Evolutionary conservation across 2,888 invertebrate genomes (phyloP).

Genomic region (Aleiodes alternator): DNA sequence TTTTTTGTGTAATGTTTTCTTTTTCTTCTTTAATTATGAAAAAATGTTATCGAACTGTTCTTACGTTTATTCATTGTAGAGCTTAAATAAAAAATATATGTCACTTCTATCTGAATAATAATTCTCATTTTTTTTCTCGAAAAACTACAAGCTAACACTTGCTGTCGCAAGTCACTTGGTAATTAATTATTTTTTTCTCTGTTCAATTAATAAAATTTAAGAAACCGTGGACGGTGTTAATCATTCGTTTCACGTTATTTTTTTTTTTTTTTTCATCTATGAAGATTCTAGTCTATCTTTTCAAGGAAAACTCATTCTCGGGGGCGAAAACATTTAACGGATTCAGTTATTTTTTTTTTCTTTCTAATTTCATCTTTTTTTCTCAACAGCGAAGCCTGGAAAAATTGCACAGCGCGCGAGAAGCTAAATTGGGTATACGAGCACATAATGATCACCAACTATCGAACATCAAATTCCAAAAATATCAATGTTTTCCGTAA

Average conservation of each 20-base stretch:
- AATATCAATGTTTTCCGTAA: not conserved
- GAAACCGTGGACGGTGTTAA: conserved; percentile 37
- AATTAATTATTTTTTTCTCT: conserved; percentile 29
- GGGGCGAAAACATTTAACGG: conserved; percentile 55
- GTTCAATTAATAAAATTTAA: conserved; percentile 52
- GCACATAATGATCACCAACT: conserved; percentile 15
- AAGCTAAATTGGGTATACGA: conserved; percentile 59
- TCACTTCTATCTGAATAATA: conserved; percentile 44
- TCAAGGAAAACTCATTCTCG: conserved; percentile 45
- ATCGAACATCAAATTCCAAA: not conserved
- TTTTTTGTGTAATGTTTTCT: not conserved
- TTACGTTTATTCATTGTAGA: conserved; percentile 55
- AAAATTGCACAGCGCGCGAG: conserved; percentile 67
- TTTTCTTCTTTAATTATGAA: not conserved
- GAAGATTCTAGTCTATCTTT: no score
- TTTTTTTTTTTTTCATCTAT: not conserved
- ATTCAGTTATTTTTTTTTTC: conserved; percentile 22
- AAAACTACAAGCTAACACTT: conserved; percentile 46
- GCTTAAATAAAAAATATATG: conserved; percentile 67
- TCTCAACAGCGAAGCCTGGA: conserved; percentile 57
- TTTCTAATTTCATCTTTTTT: conserved; percentile 34
- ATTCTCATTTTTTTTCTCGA: conserved; percentile 39
- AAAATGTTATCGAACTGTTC: conserved; percentile 10
- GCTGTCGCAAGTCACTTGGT: conserved; percentile 17
- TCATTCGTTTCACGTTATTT: conserved; percentile 9